Evolutionary conservation across 2,797 vertebrate genomes (phyloP).

Genomic region (Antennarius maculatus): DNA sequence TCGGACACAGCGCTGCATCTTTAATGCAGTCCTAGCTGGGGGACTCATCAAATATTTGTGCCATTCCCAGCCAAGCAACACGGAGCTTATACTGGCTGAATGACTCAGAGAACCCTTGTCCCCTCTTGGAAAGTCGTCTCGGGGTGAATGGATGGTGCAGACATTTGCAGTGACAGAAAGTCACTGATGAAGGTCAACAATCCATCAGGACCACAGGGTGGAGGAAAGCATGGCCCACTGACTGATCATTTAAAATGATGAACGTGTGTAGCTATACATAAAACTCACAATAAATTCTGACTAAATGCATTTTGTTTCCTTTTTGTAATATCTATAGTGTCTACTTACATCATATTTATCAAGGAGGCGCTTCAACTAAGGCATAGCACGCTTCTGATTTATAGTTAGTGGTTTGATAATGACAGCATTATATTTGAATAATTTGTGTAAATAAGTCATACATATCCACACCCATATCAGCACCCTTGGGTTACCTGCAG

Average conservation of each 20-base stretch:
- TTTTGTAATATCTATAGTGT: conserved; percentile 36
- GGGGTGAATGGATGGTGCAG: conserved; percentile 51
- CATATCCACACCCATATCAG: not conserved
- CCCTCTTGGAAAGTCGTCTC: conserved; percentile 44
- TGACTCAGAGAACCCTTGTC: conserved; percentile 46
- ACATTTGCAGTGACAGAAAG: conserved; percentile 70
- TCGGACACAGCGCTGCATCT: conserved; percentile 74
- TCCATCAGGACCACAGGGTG: conserved; percentile 50
- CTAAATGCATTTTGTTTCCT: conserved; percentile 43
- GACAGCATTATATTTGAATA: conserved; percentile 7
- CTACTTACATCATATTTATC: conserved; percentile 2
- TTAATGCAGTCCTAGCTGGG: conserved; percentile 69
- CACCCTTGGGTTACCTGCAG: conserved; percentile 6
- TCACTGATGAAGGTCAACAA: conserved; percentile 70
- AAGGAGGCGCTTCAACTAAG: not conserved
- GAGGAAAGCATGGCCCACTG: conserved; percentile 21
- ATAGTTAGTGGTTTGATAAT: conserved; percentile 3
- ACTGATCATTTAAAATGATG: conserved; percentile 56
- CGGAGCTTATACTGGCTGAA: conserved; percentile 59
- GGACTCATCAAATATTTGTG: conserved; percentile 82
- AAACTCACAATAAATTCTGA: conserved; percentile 50
- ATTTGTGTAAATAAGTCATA: conserved; percentile 7
- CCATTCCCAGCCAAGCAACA: conserved; percentile 64
- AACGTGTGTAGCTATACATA: conserved; percentile 46
- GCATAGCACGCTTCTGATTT: not conserved